Evolutionary conservation across 2,888 invertebrate genomes (phyloP), one percentile per base, ranked within the genome.

Genomic region (Drosophila prostipennis): DNA sequence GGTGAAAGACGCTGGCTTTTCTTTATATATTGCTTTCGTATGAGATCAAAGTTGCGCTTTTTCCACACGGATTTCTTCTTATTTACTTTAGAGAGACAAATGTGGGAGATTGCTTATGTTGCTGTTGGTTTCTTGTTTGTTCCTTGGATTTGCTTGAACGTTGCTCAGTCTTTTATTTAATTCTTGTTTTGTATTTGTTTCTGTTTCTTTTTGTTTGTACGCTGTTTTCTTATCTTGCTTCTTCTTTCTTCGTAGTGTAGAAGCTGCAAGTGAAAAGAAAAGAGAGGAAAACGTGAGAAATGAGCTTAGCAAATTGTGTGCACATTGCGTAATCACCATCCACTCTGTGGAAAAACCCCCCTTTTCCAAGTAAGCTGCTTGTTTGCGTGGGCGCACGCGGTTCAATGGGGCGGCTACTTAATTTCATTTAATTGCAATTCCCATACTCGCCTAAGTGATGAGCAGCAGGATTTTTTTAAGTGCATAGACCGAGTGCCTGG

Each of bases 111-210:
- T 81, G 84, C 79, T 81, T 80, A 59, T 76, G 55, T 63, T 71
- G 60, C 34, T 69, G 52, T 36, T 77, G 64, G 37, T 61, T 26
- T 26, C 6, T 26, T 6, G 11, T 48, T 75, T 75, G 57, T 78
- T 78, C 67, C 76, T 78, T 78, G 65, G 58, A 65, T 79, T 64
- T 48, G 57, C 65, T 72, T 72, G 64, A 43, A 71, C 58, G 77
- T 78, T 78, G 77, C 83, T 81, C 83, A 82, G 83, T 81, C 83
- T 81, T 81, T 80, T 80, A 73, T 68, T 73, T 78, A 64, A 76
- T 76, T 65, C 51, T 60, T 60, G 26, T 26, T 46, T 48, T 48
- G 48, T 48, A 48, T 54, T 54, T 54, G 79, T 79, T 77, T 79
- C 73, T 53, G 52, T 53, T 54, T 5, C 51, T 37, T 26, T 26